Conservation (phyloP, 1,140 invertebrate species). For the Diorhabda sublineata region DNA sequence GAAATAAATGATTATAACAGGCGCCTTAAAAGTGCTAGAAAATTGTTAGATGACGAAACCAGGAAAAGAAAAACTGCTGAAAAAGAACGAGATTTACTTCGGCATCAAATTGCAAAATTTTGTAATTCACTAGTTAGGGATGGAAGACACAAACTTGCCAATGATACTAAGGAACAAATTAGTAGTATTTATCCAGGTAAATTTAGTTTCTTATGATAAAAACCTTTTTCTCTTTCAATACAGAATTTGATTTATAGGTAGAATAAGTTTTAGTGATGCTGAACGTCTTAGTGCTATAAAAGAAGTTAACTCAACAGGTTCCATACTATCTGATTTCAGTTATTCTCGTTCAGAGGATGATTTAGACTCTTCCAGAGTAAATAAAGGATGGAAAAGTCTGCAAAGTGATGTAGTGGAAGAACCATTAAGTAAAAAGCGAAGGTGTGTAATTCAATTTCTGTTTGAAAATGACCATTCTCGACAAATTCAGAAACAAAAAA, state of each 20-base stretch:
- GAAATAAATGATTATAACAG: constrained; percentile 58
- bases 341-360: constrained; percentile 87
- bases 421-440: constrained; percentile 50
- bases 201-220: not conserved
- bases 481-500: too few relatives aligned
- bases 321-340: constrained; percentile 71
- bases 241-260: constrained; percentile 5
- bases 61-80: constrained; percentile 59
- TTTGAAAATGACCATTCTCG: too few relatives aligned
- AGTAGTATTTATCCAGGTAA: constrained; percentile 60
- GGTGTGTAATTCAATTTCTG: not conserved
- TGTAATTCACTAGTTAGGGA: constrained; percentile 69
- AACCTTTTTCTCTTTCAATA: not conserved
- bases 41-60: constrained; percentile 73
- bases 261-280: constrained; percentile 11
- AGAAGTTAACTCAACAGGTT: constrained; percentile 50
- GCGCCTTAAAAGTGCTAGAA: constrained; percentile 72
- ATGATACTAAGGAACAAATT: constrained; percentile 77
- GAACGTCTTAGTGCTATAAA: constrained; percentile 38
- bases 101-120: constrained; percentile 67
- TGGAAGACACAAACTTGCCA: constrained; percentile 60
- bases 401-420: constrained; percentile 43
- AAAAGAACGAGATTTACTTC: constrained; percentile 59
- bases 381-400: constrained; percentile 62
- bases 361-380: constrained; percentile 60